Base-by-base conservation (phyloP, 2,888 invertebrate genomes). In the Byasa hedistus region DNA sequence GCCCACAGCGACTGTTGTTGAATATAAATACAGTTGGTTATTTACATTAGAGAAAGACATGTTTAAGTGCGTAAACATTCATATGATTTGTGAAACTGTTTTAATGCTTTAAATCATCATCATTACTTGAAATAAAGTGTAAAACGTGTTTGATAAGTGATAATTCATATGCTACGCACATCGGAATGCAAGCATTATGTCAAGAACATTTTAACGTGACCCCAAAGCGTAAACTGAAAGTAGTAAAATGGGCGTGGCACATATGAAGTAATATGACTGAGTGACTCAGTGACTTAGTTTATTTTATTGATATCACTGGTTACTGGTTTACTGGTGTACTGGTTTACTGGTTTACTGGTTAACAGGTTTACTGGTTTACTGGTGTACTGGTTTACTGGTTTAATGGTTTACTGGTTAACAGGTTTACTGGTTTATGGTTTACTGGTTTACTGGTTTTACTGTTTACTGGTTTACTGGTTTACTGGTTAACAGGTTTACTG, bases 221-320 rank as follows among this genome's bases (percentile, higher is more conserved):
- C 62, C 24, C 32, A 55, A 58, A 62, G 39, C 15, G 64, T 56
- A 60, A 54, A 36, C 44, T 39, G 60, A 61, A 64, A 64, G 60
- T 60, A 32, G 57, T 52, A 57, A 61, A 58, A 57, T 64, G 58
- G 68, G 64, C 52, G 57, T 64, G 61, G 52, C 57, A 52, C 48
- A 15, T 36, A 32, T 68, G 57, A 68, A 58, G 68, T 61, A 61
- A 68, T n/a, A 27, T 57, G 51, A 60, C 54, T 64, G 57, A 61
- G 61, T 64, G 32, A 64, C 58, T 57, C 57, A 27, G 57, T 52
- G 56, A 60, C 61, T 56, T 61, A 39, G 24, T 19, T 44, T 22
- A 58, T 55, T 36, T 39, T 36, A 54, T 23, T 59, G 59, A 27
- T 59, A 39, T 52, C 54, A 59, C 55, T 55, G 7, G 5, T 21